Evolutionary conservation across 2,888 invertebrate species (phyloP), one percentile per base, ranked within the genome.

Genomic region (Eremobia ochroleuca): DNA sequence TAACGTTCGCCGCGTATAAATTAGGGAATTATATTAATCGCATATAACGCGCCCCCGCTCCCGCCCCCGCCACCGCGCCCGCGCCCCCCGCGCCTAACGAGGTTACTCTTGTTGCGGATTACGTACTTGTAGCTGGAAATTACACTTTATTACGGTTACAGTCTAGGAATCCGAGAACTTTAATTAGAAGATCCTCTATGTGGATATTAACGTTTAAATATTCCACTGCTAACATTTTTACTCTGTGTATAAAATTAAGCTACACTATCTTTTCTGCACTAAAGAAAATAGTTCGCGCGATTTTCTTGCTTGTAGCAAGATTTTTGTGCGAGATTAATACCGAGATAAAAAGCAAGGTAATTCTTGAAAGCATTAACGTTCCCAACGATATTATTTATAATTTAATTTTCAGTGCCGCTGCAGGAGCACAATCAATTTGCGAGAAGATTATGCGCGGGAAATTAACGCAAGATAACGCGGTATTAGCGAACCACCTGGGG

Each of bases 11-110:
- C 92, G 94, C 91, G 92, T 94, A 95, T 95, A 95, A 95, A 95
- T 95, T 95, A 94, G 92, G 92, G 95, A 93, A 95, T 96, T 95
- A 95, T 94, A 95, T 95, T 95, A 96, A 95, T 94, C 93, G 92
- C 88, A 91, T 93, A 92, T 94, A 93, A 92, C 88, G 88, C 90
- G 86, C 87, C 86, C 86, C 82, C 40, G 55, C 65, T 64, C 61
- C 76, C 79, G 64, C 86, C 81, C 46, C 25, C 34, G 37, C 46
- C 70, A 73, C 49, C 40, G 37, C 64, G 80, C 62, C 15, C 66
- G 80, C 84, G 82, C 76, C 66, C 83, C 82, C 76, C 76, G 73
- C 74, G 77, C 71, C 82, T 91, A 91, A 92, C 90, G 92, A 92
- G 89, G 89, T 88, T 89, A 87, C 91, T 89, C 87, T 85, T 84